Percentiles rank a stretch among this genome's conserved stretches.
Conservation (phyloP, 1,140 invertebrate genomes). For the Drosophila auraria region DNA sequence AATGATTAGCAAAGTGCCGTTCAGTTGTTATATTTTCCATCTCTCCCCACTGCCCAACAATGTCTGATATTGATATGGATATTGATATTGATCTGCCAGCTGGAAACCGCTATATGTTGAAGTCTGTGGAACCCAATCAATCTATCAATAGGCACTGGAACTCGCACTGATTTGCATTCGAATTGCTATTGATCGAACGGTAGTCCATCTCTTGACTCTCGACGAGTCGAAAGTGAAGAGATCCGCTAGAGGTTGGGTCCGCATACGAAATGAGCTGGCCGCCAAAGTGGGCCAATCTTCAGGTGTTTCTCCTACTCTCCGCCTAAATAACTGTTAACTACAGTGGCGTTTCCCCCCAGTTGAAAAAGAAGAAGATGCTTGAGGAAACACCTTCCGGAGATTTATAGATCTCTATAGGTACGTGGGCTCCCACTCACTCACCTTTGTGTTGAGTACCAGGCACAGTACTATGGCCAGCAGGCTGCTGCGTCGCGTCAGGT, state of each 20-base stretch:
- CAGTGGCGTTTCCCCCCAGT: conserved; percentile 54
- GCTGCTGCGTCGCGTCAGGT: conserved; percentile 69
- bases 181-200: conserved; percentile 81
- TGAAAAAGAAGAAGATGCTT: conserved; percentile 23
- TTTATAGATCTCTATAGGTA: not conserved
- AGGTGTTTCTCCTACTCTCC: conserved; percentile 5
- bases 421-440: conserved; percentile 39
- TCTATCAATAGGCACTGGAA: conserved; percentile 66
- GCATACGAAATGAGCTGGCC: conserved; percentile 53
- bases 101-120: conserved; percentile 53
- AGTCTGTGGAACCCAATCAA: conserved; percentile 42
- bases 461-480: conserved; percentile 70
- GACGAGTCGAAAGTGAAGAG: conserved; percentile 75
- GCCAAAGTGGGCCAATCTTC: conserved; percentile 61
- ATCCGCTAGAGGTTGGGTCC: conserved; percentile 66
- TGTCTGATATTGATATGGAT: conserved; percentile 35
- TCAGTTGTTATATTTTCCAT: conserved; percentile 53
- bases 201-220: conserved; percentile 51
- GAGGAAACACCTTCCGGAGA: conserved; percentile 53
- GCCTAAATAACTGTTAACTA: conserved; percentile 61
- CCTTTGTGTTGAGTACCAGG: conserved; percentile 81
- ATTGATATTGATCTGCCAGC: conserved; percentile 45
- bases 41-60: conserved; percentile 18
- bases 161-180: conserved; percentile 76
- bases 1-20: conserved; percentile 78